phyloP scores from a whole-genome alignment of 2,797 vertebrate species.

The Arctocebus calabarensis region DNA sequence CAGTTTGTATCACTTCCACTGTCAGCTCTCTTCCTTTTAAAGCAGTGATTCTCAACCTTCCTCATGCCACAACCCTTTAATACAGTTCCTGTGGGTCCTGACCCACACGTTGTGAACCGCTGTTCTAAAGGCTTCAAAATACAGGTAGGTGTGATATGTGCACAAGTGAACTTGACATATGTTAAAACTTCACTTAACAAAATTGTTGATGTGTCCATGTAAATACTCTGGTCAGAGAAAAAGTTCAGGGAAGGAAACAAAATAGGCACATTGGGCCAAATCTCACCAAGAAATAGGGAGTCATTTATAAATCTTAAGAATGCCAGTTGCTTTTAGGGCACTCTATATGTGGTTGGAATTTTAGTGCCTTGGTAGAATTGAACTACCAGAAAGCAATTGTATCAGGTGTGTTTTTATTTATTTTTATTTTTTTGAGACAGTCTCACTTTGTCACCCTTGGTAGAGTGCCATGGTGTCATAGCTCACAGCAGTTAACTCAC shows the following conservation, averaged over 20 bases:
- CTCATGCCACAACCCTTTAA: too few relatives aligned
- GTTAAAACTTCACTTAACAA: not conserved
- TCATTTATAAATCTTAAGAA: not conserved
- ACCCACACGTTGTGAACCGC: too few relatives aligned
- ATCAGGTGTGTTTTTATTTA: not conserved
- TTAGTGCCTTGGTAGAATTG: not conserved
- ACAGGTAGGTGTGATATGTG: not conserved
- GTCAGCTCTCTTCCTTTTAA: not conserved
- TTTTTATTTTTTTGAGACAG: too few relatives aligned
- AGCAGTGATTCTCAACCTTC: too few relatives aligned
- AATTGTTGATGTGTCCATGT: not conserved
- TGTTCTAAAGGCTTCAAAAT: constrained; percentile 1
- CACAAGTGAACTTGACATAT: constrained; percentile 3
- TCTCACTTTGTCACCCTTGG: too few relatives aligned
- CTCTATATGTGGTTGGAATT: not conserved
- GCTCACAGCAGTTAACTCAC: too few relatives aligned
- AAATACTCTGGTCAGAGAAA: not conserved
- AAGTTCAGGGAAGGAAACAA: not conserved
- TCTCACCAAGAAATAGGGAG: not conserved
- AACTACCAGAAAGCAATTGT: not conserved
- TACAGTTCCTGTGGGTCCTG: too few relatives aligned
- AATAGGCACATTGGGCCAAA: not conserved
- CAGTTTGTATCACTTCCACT: not conserved
- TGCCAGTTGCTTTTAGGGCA: not conserved
- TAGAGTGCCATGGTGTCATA: too few relatives aligned